Percentiles rank a stretch among this genome's conserved stretches.
These are phyloP conservation scores for Ochropleura leucogaster DNA, from an alignment of 2,888 invertebrate genomes.

Conservation along the genomic window DNA sequence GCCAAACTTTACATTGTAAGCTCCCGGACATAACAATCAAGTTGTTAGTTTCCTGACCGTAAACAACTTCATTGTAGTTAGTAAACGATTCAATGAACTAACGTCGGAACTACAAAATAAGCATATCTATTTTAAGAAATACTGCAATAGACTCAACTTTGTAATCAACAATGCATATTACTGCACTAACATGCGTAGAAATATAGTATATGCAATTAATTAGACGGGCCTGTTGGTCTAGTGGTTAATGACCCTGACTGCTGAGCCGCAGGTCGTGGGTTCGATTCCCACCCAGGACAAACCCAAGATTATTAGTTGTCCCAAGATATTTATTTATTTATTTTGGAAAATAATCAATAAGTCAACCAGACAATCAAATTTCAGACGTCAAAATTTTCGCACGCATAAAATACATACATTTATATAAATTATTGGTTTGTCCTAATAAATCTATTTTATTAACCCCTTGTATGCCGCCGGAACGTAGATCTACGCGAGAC, in stretches of 20 bases:
- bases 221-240: too few species aligned
- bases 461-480: too few species aligned
- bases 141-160: conserved; percentile 25
- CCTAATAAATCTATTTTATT: too few species aligned
- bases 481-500: too few species aligned
- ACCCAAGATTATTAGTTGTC: too few species aligned
- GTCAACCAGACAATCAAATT: background rate
- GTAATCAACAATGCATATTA: conserved; percentile 10
- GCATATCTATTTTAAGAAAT: conserved; percentile 43
- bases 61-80: conserved; percentile 22
- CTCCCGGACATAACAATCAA: conserved; percentile 19
- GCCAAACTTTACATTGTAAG: conserved; percentile 11
- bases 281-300: too few species aligned
- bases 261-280: too few species aligned
- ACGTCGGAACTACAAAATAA: conserved; percentile 14
- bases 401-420: too few species aligned
- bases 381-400: too few species aligned
- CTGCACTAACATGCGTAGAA: conserved; percentile 4
- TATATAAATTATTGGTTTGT: too few species aligned
- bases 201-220: conserved; percentile 5
- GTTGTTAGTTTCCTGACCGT: conserved; percentile 2
- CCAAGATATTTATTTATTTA: too few species aligned
- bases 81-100: conserved; percentile 35
- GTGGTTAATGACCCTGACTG: too few species aligned
- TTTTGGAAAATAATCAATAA: background rate